Evolutionary conservation across 2,113 vertebrate genomes (phyloP).

Genomic region (Nansenia antarctica): DNA sequence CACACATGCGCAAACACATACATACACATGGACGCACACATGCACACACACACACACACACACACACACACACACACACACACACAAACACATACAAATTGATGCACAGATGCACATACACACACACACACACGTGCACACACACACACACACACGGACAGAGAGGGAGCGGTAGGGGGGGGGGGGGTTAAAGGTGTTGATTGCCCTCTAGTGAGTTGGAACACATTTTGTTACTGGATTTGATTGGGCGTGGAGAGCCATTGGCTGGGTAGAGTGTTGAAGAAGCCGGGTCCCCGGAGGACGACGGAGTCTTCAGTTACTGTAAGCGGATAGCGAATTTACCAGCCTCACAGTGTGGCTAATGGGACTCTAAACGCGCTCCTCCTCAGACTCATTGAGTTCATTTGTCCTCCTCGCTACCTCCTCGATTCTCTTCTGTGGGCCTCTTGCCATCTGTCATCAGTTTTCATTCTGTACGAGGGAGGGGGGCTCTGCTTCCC

Average conservation of each 20-base stretch:
- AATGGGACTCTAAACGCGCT: conserved; percentile 33
- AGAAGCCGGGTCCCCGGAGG: not conserved
- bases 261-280: not conserved
- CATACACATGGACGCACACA: conserved; percentile 3
- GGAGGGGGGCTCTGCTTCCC: no score
- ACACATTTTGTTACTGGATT: conserved; percentile 24
- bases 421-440: conserved; percentile 18
- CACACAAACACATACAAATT: not conserved
- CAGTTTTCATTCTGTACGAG: no score
- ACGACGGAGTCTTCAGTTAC: conserved; percentile 30
- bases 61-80: not conserved
- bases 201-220: conserved; percentile 9
- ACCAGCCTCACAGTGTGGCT: conserved; percentile 14
- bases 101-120: conserved; percentile 1
- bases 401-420: conserved; percentile 32
- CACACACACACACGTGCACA: not conserved
- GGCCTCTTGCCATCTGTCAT: no score
- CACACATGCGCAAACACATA: not conserved
- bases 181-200: not conserved
- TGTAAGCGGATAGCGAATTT: conserved; percentile 14
- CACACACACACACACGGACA: not conserved
- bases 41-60: conserved; percentile 14
- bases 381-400: not conserved
- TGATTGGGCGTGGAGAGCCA: conserved; percentile 14
- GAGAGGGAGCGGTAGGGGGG: not conserved